Percentiles rank a stretch among this genome's conserved stretches.
Evolutionary conservation across 2,113 vertebrate genomes (phyloP).

Genomic region (Oceanodroma tethys): DNA sequence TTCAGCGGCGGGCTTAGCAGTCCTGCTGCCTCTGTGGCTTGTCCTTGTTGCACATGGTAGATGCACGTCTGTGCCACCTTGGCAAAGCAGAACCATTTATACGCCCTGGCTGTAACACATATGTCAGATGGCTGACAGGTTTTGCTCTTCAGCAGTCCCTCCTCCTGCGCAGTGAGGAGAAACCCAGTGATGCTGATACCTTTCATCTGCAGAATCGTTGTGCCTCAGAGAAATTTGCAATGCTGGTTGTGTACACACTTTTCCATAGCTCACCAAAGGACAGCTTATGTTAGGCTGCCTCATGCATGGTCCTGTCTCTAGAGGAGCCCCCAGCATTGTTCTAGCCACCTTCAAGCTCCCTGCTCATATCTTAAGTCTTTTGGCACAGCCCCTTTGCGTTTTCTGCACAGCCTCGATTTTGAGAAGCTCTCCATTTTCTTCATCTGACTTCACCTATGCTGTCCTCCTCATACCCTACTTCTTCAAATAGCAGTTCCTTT

Average conservation of each 20-base stretch:
- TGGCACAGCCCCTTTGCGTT: background rate
- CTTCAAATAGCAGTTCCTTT: background rate
- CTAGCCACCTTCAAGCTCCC: background rate
- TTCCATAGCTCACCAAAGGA: background rate
- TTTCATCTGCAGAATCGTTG: background rate
- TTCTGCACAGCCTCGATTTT: background rate
- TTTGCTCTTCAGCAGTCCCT: background rate
- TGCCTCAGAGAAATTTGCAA: background rate
- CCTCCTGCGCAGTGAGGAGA: background rate
- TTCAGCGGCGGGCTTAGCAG: background rate
- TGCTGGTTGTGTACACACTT: background rate
- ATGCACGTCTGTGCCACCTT: fast-evolving
- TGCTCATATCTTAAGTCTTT: background rate
- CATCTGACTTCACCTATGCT: background rate
- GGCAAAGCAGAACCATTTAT: background rate
- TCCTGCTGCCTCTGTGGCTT: background rate
- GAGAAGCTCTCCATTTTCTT: background rate
- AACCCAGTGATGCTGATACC: background rate
- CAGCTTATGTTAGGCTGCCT: background rate
- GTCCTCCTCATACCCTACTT: background rate
- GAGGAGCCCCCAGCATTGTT: background rate
- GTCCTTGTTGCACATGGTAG: background rate
- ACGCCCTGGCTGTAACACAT: background rate
- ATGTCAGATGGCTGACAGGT: background rate
- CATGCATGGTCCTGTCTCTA: background rate